These are phyloP conservation scores for Henricia sp. DNA, from an alignment of 53 echinoderm and acorn worm species.

Conservation along the genomic window DNA sequence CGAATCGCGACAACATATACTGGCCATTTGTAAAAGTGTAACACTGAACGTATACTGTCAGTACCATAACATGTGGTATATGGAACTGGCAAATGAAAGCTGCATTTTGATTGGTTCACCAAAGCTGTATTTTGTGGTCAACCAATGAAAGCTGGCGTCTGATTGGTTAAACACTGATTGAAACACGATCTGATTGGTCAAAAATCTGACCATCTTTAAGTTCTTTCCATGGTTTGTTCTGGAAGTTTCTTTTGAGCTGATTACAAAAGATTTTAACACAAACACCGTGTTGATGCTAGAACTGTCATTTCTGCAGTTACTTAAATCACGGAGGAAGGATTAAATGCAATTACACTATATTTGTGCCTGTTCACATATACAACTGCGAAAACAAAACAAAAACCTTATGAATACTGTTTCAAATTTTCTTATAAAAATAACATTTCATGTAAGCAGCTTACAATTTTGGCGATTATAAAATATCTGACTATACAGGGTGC, in stretches of 20 bases:
- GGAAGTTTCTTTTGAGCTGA: background rate
- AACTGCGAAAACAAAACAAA: background rate
- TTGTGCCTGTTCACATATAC: background rate
- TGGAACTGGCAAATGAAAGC: too few species aligned
- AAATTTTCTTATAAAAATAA: constrained; percentile 37
- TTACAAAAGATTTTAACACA: background rate
- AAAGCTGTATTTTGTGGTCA: background rate
- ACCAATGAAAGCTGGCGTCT: background rate
- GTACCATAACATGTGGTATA: too few species aligned
- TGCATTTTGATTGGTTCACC: background rate
- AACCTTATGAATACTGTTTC: constrained; percentile 47
- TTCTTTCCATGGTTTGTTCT: background rate
- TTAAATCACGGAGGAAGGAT: background rate
- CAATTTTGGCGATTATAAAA: constrained; percentile 17
- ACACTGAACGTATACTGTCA: too few species aligned
- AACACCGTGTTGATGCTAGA: background rate
- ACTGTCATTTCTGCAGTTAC: background rate
- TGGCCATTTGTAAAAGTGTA: too few species aligned
- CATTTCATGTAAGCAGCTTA: constrained; percentile 3
- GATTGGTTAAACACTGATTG: background rate
- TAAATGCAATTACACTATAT: background rate
- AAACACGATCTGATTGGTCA: background rate
- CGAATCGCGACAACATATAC: too few species aligned
- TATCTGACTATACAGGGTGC: constrained; percentile 38
- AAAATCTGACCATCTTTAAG: background rate